Conservation (phyloP, 2,797 vertebrate species). For the Rhinophrynus dorsalis region DNA sequence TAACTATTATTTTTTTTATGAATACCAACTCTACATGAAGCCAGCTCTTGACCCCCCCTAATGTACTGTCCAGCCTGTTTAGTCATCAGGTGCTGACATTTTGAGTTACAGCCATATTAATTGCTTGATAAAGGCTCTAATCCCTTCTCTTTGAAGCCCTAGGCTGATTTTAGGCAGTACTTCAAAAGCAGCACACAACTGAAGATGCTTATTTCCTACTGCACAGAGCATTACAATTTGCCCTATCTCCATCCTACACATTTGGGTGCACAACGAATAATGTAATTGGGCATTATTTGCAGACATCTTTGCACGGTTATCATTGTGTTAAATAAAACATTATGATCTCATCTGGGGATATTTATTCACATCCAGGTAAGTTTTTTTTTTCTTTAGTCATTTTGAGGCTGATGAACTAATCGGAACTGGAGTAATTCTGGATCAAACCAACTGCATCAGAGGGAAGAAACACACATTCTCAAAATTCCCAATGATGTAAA, state of each 20-base stretch:
- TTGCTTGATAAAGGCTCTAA: constrained; percentile 95
- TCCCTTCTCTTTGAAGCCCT: constrained; percentile 90
- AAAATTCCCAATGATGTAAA: too few relatives aligned
- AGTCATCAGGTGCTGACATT: constrained; percentile 85
- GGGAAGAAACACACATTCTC: too few relatives aligned
- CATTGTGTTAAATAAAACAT: constrained; percentile 64
- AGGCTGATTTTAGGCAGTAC: constrained; percentile 86
- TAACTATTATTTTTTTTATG: constrained; percentile 64
- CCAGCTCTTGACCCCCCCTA: constrained; percentile 74
- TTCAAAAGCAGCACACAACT: constrained; percentile 76
- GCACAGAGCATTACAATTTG: constrained; percentile 71
- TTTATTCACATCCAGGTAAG: constrained; percentile 52
- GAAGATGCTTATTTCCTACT: constrained; percentile 71
- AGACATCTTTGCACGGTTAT: constrained; percentile 51
- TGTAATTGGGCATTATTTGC: constrained; percentile 4
- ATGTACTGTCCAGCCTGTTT: constrained; percentile 79
- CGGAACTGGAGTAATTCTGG: too few relatives aligned
- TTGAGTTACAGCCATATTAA: constrained; percentile 92
- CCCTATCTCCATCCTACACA: constrained; percentile 69
- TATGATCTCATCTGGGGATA: constrained; percentile 65
- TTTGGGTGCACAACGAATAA: constrained; percentile 70
- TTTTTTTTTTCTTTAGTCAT: constrained; percentile 64
- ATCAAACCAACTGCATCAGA: too few relatives aligned
- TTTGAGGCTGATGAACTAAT: too few relatives aligned
- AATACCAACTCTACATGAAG: constrained; percentile 75